Base-by-base conservation (phyloP, 2,113 vertebrate species). In the Neogale vison region DNA sequence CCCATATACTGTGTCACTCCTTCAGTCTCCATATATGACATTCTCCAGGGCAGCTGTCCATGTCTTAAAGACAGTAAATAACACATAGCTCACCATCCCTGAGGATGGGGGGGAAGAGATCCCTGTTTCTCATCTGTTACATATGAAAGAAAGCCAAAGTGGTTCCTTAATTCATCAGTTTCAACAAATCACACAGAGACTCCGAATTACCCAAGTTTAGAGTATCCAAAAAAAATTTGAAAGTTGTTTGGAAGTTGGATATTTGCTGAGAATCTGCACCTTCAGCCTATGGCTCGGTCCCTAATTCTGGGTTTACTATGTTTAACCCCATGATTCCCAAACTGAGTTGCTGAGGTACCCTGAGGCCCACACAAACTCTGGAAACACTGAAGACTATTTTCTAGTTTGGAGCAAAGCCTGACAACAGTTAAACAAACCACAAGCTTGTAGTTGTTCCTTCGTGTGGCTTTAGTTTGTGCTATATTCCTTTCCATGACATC, bases 381-480 rank as follows among this genome's bases (percentile, higher is more conserved):
- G 65, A n/a, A 39, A 26, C 29, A 42, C 5, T 1, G 69, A 55
- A 9, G 14, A 87, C 9, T 7, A 11, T 52, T 77, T 79, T 15
- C 3, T 3, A 11, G 63, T 47, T 52, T 6, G 13, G 74, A 61
- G 29, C 63, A 63, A 24, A 4, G 4, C 57, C 47, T 24, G 13
- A 52, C 52, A 63, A 26, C 26, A 39, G 2, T 21, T 2, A 26
- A 15, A 34, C 17, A 61, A 36, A n/a, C 65, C 45, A 2, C 0
- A 6, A 39, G 7, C 24, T 50, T 3, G 0, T 17, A 8, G 52
- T 5, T 7, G n/a, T 45, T 63, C 10, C 1, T 6, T 18, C 2
- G 5, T 52, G 34, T 26, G 9, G 26, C 23, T 7, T 42, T 14
- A 21, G 47, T 6, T 3, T 21, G 29, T 34, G 72, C 29, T n/a